A percentile compares a stretch with the other conserved stretches of the same genome.
Conservation (phyloP, 1,140 invertebrate species). For the Paraescarpia echinospica region DNA sequence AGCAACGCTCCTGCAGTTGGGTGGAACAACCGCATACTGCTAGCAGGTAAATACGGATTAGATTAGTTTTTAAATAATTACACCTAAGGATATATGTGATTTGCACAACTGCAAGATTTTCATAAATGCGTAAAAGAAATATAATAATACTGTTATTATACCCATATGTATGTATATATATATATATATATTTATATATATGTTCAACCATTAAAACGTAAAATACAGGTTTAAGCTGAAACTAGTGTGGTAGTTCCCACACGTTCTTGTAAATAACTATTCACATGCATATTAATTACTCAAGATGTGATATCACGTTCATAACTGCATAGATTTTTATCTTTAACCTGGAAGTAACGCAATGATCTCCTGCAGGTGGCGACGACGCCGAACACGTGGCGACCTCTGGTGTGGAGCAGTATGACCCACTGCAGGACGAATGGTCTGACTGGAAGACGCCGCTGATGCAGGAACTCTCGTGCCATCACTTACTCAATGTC, state of each 20-base stretch:
- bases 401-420: constrained; percentile 7
- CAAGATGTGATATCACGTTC: not conserved
- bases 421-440: not conserved
- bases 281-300: not conserved
- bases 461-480: not conserved
- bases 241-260: no score
- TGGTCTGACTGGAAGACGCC: not conserved
- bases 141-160: no score
- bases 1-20: not conserved
- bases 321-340: not conserved
- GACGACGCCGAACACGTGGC: not conserved
- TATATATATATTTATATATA: no score
- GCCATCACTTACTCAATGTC: constrained; percentile 8
- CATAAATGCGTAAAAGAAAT: no score
- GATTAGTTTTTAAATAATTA: not conserved
- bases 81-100: not conserved
- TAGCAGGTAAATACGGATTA: not conserved
- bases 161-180: no score
- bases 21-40: not conserved
- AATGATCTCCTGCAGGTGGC: not conserved
- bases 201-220: no score
- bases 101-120: no score
- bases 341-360: not conserved
- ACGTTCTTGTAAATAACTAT: not conserved
- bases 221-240: no score